Evolutionary conservation across 2,113 vertebrate species (phyloP), one percentile per base, ranked within the genome.

Genomic region (Sminthopsis crassicaudata): DNA sequence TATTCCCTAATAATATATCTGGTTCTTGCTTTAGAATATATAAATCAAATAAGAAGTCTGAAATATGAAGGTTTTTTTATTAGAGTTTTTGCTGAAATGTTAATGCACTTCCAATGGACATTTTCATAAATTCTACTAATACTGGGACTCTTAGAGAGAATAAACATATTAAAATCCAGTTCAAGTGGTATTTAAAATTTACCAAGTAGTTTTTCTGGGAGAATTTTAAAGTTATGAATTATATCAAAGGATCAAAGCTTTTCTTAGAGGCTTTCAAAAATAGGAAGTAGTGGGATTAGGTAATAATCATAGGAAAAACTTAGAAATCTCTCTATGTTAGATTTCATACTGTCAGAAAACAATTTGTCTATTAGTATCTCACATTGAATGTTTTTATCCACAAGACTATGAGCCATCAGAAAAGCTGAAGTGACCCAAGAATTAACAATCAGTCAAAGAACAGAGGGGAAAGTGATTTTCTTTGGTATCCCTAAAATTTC

Each of bases 181-280:
- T 91, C 51, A 91, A 91, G 23, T 91, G 51, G 27, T 91, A 19
- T 53, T 91, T 91, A 30, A 52, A n/a, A 84, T 42, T 84, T 19
- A 84, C 67, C 23, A n/a, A 84, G n/a, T 84, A n/a, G 7, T 42
- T 42, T 84, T 84, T 84, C 67, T 84, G n/a, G 19, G 67, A 84
- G 67, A 84, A 84, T 42, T 84, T 84, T n/a, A 42, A 76, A 84
- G 67, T 84, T 84, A 84, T 42, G n/a, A 84, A 84, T 84, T 84
- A 42, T 23, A 84, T 84, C n/a, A 42, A 84, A 84, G 2, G 67
- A 84, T 84, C n/a, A 84, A 84, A 84, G 67, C 67, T 84, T 84
- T 84, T 84, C 67, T 84, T 42, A 84, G n/a, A 84, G n/a, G n/a
- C n/a, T n/a, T 84, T 84, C n/a, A 84, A 84, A 76, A 84, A 84